Base-by-base conservation (phyloP, 2,888 invertebrate species). In the Hydrotaea diabolus region DNA sequence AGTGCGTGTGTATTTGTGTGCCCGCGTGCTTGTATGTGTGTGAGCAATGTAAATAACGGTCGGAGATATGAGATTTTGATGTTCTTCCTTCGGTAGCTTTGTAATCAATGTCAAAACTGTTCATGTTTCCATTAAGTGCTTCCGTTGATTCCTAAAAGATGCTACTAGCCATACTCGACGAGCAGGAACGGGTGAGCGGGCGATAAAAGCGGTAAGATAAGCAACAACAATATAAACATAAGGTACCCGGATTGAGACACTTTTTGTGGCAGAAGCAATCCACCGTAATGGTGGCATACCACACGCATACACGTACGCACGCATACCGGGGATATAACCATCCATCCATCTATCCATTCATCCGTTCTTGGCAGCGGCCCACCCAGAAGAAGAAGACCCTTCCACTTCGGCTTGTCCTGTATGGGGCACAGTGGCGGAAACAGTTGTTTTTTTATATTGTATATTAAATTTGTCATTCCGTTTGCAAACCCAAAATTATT, bases 71-170 rank as follows among this genome's bases (percentile, higher is more conserved):
- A 36, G 82, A 64, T 66, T 71, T 62, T 78, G 57, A 36, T 46
- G 66, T 72, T 46, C 39, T 66, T 36, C 23, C 19, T 69, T 75
- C 64, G 39, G n/a, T 76, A 77, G 76, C 83, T 69, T 64, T 82
- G 80, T 84, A 84, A 84, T 86, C 82, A 82, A 81, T 86, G 87
- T 86, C 81, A 83, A 84, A 86, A 86, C 73, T 86, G 46, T 84
- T 85, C 83, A 84, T 85, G 84, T 84, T 84, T 85, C 80, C 82
- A 87, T 86, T 80, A 79, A 85, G 84, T 81, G 85, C 80, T 86
- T 81, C 69, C 86, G 77, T 77, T 55, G 73, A 73, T 82, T 77
- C n/a, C 17, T 1, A 74, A 31, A 79, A 78, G 49, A 72, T 59
- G 75, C 59, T 80, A 11, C 62, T 59, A 43, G 75, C 55, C 46